A percentile compares a stretch with the other conserved stretches of the same genome.
Evolutionary conservation across 1,140 invertebrate species (phyloP).

Genomic region (Lasaia peninsularis): DNA sequence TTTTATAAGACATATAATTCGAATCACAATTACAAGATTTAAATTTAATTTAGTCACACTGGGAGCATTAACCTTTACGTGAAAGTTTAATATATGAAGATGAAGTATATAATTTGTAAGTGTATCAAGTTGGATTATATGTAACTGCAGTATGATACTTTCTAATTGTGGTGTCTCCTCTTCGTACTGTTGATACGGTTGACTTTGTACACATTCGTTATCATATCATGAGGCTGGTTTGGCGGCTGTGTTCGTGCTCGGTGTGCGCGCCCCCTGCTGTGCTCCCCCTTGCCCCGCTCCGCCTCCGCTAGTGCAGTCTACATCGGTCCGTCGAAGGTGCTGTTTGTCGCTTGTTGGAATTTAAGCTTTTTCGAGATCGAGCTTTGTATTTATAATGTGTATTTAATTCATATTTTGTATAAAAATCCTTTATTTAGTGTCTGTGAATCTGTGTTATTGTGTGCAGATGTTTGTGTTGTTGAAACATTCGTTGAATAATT

Average conservation of each 20-base stretch:
- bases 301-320: slow-evolving; percentile 61
- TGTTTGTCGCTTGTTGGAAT: slow-evolving; percentile 30
- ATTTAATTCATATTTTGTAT: not conserved
- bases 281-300: slow-evolving; percentile 38
- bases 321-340: slow-evolving; percentile 28
- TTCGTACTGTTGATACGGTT: slow-evolving; percentile 31
- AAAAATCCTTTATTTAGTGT: not conserved
- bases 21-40: too few relatives aligned
- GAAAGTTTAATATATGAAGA: too few relatives aligned
- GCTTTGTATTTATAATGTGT: slow-evolving; percentile 34
- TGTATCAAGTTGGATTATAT: not conserved
- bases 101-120: too few relatives aligned
- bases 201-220: slow-evolving; percentile 67
- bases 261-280: slow-evolving; percentile 58
- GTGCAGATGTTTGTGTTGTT: not conserved
- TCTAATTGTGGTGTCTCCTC: not conserved
- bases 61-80: too few relatives aligned
- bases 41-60: too few relatives aligned
- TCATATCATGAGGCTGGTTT: slow-evolving; percentile 68
- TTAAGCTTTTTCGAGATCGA: slow-evolving; percentile 59
- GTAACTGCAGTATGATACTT: not conserved
- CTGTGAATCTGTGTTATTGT: not conserved
- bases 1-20: too few relatives aligned
- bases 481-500: not conserved
- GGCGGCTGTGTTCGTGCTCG: slow-evolving; percentile 53